phyloP scores from a whole-genome alignment of 1,140 invertebrate genomes.

The Apis florea region DNA sequence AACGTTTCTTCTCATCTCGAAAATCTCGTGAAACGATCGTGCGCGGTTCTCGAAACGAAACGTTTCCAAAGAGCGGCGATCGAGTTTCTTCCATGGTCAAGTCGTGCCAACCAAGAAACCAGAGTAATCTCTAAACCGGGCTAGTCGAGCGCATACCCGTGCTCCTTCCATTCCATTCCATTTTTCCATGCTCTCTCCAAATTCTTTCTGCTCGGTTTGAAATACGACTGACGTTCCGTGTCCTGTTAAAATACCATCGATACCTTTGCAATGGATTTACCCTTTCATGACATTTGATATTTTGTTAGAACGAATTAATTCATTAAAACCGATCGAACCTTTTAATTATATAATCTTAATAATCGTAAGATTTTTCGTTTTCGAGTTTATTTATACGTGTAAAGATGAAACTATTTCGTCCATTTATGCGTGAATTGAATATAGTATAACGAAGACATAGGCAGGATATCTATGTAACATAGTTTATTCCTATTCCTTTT shows the following conservation, averaged over 20 bases:
- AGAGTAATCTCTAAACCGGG: constrained; percentile 31
- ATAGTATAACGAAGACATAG: too few species aligned
- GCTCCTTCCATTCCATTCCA: constrained; percentile 22
- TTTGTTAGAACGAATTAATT: too few species aligned
- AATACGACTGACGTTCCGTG: constrained; percentile 31
- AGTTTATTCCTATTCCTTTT: too few species aligned
- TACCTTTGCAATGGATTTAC: constrained; percentile 6
- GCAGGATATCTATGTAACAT: too few species aligned
- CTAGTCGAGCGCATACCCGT: constrained; percentile 24
- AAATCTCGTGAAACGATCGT: constrained; percentile 7
- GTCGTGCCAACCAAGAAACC: constrained; percentile 3
- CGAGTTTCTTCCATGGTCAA: background rate
- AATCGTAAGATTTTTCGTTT: too few species aligned
- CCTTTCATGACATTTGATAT: too few species aligned
- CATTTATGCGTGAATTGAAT: too few species aligned
- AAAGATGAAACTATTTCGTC: background rate
- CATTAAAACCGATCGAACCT: too few species aligned
- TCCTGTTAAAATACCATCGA: constrained; percentile 53
- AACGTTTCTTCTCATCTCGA: background rate
- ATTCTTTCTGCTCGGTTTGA: constrained; percentile 39
- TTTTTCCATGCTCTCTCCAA: constrained; percentile 17
- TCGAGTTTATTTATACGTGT: background rate
- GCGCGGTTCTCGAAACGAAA: constrained; percentile 16
- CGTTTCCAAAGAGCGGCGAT: background rate
- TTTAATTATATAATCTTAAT: too few species aligned